These are phyloP conservation scores for Lordiphosa stackelbergi DNA, from an alignment of 1,140 invertebrate genomes.

Conservation along the genomic window DNA sequence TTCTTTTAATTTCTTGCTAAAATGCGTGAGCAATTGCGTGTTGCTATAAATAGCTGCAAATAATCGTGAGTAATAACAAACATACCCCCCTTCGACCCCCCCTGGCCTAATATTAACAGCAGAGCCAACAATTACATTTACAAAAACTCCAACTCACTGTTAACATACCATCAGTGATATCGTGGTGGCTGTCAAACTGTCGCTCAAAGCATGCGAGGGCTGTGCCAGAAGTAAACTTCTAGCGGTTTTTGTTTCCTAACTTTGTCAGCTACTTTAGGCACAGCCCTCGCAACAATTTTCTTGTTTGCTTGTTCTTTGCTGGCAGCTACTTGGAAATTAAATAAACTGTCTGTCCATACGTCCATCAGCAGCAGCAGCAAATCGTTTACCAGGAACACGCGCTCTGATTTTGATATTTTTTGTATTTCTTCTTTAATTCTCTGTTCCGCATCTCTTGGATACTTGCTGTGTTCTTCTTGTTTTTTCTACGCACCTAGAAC, in stretches of 20 bases:
- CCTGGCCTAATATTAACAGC: neutral
- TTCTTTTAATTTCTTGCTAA: conserved; percentile 29
- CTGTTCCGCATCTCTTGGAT: conserved; percentile 15
- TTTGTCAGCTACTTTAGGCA: neutral
- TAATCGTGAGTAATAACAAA: conserved; percentile 15
- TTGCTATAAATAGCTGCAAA: conserved; percentile 21
- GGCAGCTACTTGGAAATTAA: conserved; percentile 47
- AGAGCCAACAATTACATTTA: too few species aligned
- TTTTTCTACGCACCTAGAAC: neutral
- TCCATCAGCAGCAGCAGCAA: conserved; percentile 7
- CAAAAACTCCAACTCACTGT: neutral
- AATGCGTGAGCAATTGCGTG: conserved; percentile 27
- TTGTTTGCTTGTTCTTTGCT: conserved; percentile 21
- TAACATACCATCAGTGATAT: conserved; percentile 1
- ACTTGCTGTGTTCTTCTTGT: conserved; percentile 13
- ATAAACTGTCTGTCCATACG: conserved; percentile 61
- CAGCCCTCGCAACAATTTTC: too few species aligned
- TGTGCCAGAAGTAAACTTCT: neutral
- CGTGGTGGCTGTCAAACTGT: conserved; percentile 17
- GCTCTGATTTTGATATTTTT: conserved; percentile 11
- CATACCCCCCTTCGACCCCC: neutral
- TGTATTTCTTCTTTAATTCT: conserved; percentile 22
- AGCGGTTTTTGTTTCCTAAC: conserved; percentile 1
- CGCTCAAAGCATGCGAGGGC: neutral
- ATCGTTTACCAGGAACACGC: conserved; percentile 10